Evolutionary conservation across 2,113 vertebrate genomes (phyloP).

Genomic region (Proterorhinus semilunaris): DNA sequence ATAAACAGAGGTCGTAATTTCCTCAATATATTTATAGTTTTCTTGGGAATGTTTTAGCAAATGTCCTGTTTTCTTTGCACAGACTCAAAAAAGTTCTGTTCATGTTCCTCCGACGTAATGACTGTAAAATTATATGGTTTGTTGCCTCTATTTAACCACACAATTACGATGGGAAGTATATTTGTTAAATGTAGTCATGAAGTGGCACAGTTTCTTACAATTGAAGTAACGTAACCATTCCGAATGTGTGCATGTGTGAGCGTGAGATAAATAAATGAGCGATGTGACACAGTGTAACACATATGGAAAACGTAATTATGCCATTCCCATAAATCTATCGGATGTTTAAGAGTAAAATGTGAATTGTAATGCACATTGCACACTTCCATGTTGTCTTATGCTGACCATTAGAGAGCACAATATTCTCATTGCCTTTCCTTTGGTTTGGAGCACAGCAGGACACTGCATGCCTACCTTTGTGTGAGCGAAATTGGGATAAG

Average conservation of each 20-base stretch:
- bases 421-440: conserved; percentile 22
- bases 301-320: no score
- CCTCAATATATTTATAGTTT: not conserved
- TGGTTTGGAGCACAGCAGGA: conserved; percentile 38
- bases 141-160: conserved; percentile 32
- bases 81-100: not conserved
- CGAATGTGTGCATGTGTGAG: not conserved
- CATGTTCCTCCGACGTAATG: conserved; percentile 13
- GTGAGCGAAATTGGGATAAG: conserved; percentile 4
- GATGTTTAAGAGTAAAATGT: no score
- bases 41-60: conserved; percentile 6
- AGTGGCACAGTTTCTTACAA: not conserved
- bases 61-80: conserved; percentile 2
- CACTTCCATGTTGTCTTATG: conserved; percentile 37
- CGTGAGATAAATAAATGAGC: not conserved
- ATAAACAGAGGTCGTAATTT: not conserved
- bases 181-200: conserved; percentile 52
- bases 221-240: not conserved
- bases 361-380: no score
- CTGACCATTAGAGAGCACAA: conserved; percentile 49
- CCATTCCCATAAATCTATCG: no score
- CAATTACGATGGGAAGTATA: conserved; percentile 49
- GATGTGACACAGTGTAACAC: no score
- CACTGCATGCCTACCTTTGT: conserved; percentile 35
- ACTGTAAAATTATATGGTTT: conserved; percentile 42